A percentile compares a stretch with the other conserved stretches of the same genome.
Conservation (phyloP, 2,888 invertebrate species). For the Andrena camellia region DNA sequence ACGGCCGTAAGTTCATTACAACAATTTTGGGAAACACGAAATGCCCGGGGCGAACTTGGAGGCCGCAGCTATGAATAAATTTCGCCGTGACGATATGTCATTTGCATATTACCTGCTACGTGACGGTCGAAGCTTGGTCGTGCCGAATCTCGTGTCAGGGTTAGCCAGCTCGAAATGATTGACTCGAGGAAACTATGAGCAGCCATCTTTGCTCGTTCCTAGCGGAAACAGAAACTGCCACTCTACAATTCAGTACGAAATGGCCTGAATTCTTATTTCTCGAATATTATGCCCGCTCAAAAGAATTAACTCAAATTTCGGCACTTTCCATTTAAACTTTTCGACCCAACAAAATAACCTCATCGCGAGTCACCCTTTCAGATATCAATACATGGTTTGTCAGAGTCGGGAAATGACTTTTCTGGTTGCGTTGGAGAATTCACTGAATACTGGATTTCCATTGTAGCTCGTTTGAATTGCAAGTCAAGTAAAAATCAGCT, state of each 20-base stretch:
- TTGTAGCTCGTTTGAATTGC: conserved; percentile 42
- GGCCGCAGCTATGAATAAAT: conserved; percentile 79
- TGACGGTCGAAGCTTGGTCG: conserved; percentile 45
- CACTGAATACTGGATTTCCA: conserved; percentile 14
- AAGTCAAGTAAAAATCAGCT: conserved; percentile 44
- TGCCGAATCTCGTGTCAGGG: conserved; percentile 39
- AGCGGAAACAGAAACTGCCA: background rate
- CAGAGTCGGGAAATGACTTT: background rate
- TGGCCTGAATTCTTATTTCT: background rate
- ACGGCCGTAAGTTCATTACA: conserved; percentile 69
- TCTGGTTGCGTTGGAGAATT: background rate
- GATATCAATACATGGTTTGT: background rate
- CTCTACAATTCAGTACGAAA: too few relatives aligned
- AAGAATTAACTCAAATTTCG: background rate
- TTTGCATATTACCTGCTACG: conserved; percentile 76
- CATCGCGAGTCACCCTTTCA: background rate
- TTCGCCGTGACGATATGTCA: conserved; percentile 71
- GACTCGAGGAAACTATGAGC: conserved; percentile 19
- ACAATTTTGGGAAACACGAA: conserved; percentile 60
- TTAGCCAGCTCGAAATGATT: conserved; percentile 17
- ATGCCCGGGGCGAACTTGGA: conserved; percentile 54
- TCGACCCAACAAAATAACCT: background rate
- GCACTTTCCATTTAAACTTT: background rate
- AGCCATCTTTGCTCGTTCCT: background rate
- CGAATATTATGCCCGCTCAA: background rate